A percentile compares a stretch with the other conserved stretches of the same genome.
Conservation (phyloP, 1,140 invertebrate species). For the Atta texana region DNA sequence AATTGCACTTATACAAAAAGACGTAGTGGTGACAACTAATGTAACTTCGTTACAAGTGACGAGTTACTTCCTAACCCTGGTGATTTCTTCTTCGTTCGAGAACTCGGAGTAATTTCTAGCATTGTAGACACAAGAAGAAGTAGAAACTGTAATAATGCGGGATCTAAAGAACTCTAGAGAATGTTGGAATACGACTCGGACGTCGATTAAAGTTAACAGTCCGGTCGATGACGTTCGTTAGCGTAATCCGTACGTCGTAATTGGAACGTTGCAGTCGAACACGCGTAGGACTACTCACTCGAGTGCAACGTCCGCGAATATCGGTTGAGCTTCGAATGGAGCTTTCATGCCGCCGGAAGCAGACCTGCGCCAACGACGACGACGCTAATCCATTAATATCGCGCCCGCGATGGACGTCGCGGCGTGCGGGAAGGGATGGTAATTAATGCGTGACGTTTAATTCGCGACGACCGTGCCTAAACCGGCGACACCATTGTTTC, state of each 20-base stretch:
- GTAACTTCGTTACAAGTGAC: too few relatives aligned
- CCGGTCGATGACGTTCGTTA: conserved; percentile 12
- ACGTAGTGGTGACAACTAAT: too few relatives aligned
- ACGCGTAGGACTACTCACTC: conserved; percentile 30
- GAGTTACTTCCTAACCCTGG: too few relatives aligned
- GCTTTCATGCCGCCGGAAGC: conserved; percentile 36
- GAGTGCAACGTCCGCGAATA: conserved; percentile 45
- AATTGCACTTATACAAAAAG: too few relatives aligned
- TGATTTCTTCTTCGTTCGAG: too few relatives aligned
- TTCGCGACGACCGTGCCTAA: conserved; percentile 51
- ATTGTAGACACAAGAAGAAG: not conserved
- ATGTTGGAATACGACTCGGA: not conserved
- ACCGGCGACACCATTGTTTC: conserved; percentile 67
- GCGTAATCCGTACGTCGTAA: conserved; percentile 10
- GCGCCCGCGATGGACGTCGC: conserved; percentile 26
- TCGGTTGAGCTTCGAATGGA: conserved; percentile 28
- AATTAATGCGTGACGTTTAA: conserved; percentile 70
- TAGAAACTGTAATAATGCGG: not conserved
- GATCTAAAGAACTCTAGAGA: not conserved
- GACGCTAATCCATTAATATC: conserved; percentile 58
- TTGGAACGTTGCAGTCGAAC: not conserved
- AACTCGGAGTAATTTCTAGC: too few relatives aligned
- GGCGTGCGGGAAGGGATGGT: conserved; percentile 14
- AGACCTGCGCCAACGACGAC: not conserved
- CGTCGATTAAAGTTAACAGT: conserved; percentile 10